Base-by-base conservation (phyloP, 2,888 invertebrate genomes). In the Exephanes ischioxanthus region DNA sequence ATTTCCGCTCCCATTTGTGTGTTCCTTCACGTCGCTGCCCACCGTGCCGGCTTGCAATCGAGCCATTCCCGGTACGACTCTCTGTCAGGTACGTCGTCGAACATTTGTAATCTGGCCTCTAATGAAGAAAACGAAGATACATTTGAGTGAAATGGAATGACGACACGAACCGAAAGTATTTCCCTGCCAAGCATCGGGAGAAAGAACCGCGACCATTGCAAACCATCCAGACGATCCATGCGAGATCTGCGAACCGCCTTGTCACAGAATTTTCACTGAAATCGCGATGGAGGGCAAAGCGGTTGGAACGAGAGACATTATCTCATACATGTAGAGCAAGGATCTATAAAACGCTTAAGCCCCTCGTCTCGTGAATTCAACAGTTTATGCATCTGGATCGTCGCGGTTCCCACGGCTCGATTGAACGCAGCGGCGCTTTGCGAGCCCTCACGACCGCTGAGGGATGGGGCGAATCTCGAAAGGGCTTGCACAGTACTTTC, bases 31-130 rank as follows among this genome's bases (percentile, higher is more conserved):
- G 45, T 26, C 11, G 16, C 30, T 33, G 33, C 30, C 16, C 45
- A 16, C 51, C 66, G 66, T 37, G 33, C 37, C 37, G 66, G 51
- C 16, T 63, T 51, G 76, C 41, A 53, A 76, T 66, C 66, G 7
- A 76, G 33, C 33, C 30, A 66, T 63, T 66, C 22, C 9, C 41
- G 41, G 3, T n/a, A 41, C 33, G 30, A 41, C n/a, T 11, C 16
- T 45, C 30, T 41, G 33, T 61, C 30, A 45, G 30, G 30, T 6
- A 30, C 22, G 3, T 51, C 14, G 11, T 9, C 33, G 37, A 66
- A 75, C 51, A 75, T 66, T 33, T 51, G 51, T 66, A 51, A 66
- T 66, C 48, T 61, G 61, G 5, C 26, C 45, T 3, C 45, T n/a
- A 11, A 61, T n/a, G 45, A 9, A 45, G 30, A 61, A 61, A 30